Base-by-base conservation (phyloP, 2,797 vertebrate genomes). In the Chloroceryle inda region DNA sequence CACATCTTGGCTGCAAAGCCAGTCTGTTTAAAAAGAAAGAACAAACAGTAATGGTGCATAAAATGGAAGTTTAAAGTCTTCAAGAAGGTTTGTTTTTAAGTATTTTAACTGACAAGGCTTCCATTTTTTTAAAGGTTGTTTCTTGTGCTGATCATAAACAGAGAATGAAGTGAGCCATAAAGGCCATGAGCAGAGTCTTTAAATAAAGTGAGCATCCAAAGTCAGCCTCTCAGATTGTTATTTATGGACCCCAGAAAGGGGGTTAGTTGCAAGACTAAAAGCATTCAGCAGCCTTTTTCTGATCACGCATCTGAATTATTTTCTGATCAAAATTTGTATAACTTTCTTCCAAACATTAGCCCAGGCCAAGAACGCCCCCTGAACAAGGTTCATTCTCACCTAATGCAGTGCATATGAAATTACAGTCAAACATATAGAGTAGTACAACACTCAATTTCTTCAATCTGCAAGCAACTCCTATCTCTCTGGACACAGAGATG, bases 1-100 rank as follows among this genome's bases (percentile, higher is more conserved):
- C 78, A 69, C 71, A 75, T 47, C 71, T 73, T 69, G 84, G 87
- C 47, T 89, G 72, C 84, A 96, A 82, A 87, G 55, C 63, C 27
- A 42, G 20, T 79, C 77, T 91, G 47, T 82, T 96, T 21, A 66
- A 76, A 92, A 69, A 82, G 38, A 89, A 94, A 31, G 35, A 58
- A 92, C 80, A 92, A 86, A 50, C 40, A 2, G 50, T 29, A 52
- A 14, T 53, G 63, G 82, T 35, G 73, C n/a, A 84, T 8, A 64
- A 63, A 76, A 90, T 7, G 16, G n/a, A 75, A 86, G 38, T 55
- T 86, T 33, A 17, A 79, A 80, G 19, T 5, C 5, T 53, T 69
- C 4, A 42, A 40, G 72, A 58, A 10, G 17, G 5, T 2, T 17
- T 37, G 11, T 29, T 52, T 11, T 8, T 0, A 45, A 64, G 5